Evolutionary conservation across 2,888 invertebrate species (phyloP).

Genomic region (Orgyia antiqua): DNA sequence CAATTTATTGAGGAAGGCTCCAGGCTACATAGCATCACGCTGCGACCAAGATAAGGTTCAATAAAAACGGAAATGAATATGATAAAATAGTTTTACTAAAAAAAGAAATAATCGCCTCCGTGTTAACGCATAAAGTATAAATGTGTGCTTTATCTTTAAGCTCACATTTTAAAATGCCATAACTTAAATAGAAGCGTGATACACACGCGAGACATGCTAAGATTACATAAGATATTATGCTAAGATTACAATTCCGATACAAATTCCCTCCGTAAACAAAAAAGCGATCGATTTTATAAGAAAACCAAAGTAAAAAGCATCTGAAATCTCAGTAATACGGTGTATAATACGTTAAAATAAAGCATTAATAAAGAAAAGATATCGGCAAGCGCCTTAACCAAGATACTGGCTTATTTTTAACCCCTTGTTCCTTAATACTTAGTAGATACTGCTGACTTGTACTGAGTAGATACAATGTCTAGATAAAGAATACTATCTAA

Average conservation of each 20-base stretch:
- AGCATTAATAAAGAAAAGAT: slow-evolving; percentile 41
- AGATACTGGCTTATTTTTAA: slow-evolving; percentile 55
- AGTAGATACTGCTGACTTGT: slow-evolving; percentile 39
- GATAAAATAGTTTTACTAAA: no score
- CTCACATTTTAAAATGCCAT: slow-evolving; percentile 6
- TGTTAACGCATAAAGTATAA: no score
- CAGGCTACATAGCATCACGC: no score
- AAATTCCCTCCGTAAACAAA: slow-evolving; percentile 55
- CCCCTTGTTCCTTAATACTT: slow-evolving; percentile 36
- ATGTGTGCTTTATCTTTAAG: not conserved
- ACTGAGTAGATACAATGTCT: slow-evolving; percentile 35
- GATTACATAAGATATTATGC: no score
- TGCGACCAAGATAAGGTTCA: no score
- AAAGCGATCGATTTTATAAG: slow-evolving; percentile 45
- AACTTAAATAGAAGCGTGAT: slow-evolving; percentile 9
- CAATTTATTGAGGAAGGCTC: no score
- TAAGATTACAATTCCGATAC: slow-evolving; percentile 53
- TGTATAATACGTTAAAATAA: slow-evolving; percentile 15
- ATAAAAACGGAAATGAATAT: no score
- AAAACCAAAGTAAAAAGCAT: slow-evolving; percentile 18
- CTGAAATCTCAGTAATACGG: slow-evolving; percentile 23
- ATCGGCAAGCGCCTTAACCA: slow-evolving; percentile 50
- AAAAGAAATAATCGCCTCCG: no score
- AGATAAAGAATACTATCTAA: slow-evolving; percentile 35
- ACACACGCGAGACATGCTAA: slow-evolving; percentile 11